These are phyloP conservation scores for Diprion similis DNA, from an alignment of 1,140 invertebrate genomes.

Conservation along the genomic window DNA sequence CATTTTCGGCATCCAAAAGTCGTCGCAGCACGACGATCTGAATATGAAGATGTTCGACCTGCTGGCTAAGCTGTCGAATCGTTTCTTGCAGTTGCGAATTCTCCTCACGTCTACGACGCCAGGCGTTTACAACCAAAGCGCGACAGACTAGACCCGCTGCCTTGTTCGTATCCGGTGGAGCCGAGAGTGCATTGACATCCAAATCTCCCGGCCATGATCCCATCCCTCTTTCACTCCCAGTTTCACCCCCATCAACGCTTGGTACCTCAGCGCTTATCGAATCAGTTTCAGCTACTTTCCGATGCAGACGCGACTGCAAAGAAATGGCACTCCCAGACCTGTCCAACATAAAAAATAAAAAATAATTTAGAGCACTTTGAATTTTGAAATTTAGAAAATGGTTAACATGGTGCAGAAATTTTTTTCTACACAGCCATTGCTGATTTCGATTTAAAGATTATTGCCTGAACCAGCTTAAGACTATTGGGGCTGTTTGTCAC, in stretches of 20 bases:
- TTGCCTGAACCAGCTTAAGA: no score
- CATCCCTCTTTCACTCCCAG: conserved; percentile 3
- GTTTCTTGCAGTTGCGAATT: conserved; percentile 57
- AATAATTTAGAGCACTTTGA: no score
- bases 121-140: conserved; percentile 62
- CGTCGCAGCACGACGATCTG: conserved; percentile 66
- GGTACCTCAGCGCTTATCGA: conserved; percentile 23
- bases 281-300: conserved; percentile 24
- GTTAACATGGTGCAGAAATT: no score
- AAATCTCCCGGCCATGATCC: background rate
- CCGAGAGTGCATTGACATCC: background rate
- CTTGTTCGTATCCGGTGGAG: conserved; percentile 28
- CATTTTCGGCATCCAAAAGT: conserved; percentile 65
- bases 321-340: conserved; percentile 35
- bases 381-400: no score
- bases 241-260: conserved; percentile 8
- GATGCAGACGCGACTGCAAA: conserved; percentile 18
- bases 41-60: conserved; percentile 62
- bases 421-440: no score
- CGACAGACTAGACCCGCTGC: conserved; percentile 59
- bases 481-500: no score
- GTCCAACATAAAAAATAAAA: background rate
- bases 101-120: conserved; percentile 63
- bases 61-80: conserved; percentile 54
- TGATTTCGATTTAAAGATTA: no score